A percentile compares a stretch with the other conserved stretches of the same genome.
These are phyloP conservation scores for Mirza zaza DNA, from an alignment of 2,113 vertebrate genomes.

Conservation along the genomic window DNA sequence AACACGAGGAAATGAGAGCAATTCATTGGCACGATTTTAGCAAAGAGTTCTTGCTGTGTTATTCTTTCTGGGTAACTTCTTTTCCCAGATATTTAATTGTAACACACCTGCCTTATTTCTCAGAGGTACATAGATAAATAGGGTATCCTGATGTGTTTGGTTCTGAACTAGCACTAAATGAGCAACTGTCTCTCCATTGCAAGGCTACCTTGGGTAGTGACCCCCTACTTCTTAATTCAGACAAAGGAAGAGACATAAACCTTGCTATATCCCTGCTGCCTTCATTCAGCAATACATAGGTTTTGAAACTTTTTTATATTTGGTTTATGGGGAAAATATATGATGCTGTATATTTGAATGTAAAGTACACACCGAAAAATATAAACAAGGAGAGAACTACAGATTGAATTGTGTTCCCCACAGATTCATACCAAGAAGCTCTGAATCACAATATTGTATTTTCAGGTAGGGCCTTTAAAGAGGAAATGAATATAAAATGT, in stretches of 20 bases:
- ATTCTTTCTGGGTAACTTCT: background rate
- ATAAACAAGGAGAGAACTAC: background rate
- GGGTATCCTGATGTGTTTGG: background rate
- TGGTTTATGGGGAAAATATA: background rate
- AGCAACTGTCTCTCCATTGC: background rate
- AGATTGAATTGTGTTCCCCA: background rate
- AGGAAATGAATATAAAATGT: background rate
- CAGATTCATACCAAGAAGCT: background rate
- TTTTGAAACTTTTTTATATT: background rate
- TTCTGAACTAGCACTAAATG: background rate
- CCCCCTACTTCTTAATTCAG: background rate
- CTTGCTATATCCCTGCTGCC: background rate
- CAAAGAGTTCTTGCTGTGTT: background rate
- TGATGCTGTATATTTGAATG: background rate
- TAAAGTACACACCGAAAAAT: background rate
- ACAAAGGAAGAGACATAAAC: background rate
- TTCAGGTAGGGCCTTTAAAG: background rate
- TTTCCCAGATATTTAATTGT: background rate
- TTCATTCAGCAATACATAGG: background rate
- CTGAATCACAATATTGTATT: background rate
- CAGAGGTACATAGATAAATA: background rate
- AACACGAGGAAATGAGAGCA: background rate
- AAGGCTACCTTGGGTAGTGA: background rate
- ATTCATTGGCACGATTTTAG: background rate
- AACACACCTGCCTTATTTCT: constrained; percentile 4